Base-by-base conservation (phyloP, 2,797 vertebrate species). In the Tenualosa ilisha region DNA sequence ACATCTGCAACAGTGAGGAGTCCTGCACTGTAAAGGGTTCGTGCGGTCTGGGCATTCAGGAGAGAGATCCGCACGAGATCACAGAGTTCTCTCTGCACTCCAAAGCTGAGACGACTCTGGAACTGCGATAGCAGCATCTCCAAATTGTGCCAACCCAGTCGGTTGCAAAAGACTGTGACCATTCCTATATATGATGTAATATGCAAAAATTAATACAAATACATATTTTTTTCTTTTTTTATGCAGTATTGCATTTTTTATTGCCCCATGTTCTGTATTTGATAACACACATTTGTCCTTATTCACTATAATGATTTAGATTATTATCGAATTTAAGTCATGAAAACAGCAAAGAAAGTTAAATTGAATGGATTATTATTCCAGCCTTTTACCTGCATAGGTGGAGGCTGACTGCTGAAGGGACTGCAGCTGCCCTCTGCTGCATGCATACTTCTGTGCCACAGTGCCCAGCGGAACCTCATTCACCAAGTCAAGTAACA, bases 71-170 rank as follows among this genome's bases (percentile, higher is more conserved):
- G 95, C 46, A 99, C 97, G 83, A 99, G 94, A 93, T 99, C 98
- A 22, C 98, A 97, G 51, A 99, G 95, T 89, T 99, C 98, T 86
- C 97, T 95, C 81, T 99, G 98, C 83, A 99, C 95, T 17, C 98
- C 98, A 59, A 99, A 99, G n/a, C 96, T 97, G 85, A 99, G 95
- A 46, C 97, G 96, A 89, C 97, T 98, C 94, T 99, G 98, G 93
- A 98, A 99, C 91, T 99, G 97, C 17, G 97, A 97, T 61, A 99
- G 93, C 22, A 99, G 92, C 46, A 98, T 91, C 89, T 99, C 97
- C 95, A 99, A 96, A 92, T 98, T 99, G 96, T 98, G 95, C 98
- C 98, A 99, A 65, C 98, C 98, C 85, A 99, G 96, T 1, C 97
- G 96, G 88, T 95, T 99, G 92, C 96, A 97, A 94, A 99, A 99